These are phyloP conservation scores for Diachasma alloeum DNA, from an alignment of 1,140 invertebrate genomes.

Conservation along the genomic window DNA sequence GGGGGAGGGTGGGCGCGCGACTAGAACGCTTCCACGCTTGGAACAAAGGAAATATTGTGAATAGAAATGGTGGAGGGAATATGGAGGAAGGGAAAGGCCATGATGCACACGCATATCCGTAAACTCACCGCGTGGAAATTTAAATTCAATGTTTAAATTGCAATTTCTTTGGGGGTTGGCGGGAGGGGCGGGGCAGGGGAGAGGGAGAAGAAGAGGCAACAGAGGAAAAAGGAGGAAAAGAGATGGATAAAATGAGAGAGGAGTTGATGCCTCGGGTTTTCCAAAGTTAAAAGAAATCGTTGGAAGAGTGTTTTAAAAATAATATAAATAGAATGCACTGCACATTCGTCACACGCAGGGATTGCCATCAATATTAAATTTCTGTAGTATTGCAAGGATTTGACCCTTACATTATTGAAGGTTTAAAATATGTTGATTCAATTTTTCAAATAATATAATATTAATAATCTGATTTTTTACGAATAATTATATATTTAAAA, in stretches of 20 bases:
- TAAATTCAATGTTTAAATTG: conserved; percentile 48
- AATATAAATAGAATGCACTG: not conserved
- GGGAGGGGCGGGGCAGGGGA: too few species aligned
- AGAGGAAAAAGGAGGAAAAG: not conserved
- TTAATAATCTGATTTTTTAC: too few species aligned
- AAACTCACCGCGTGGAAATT: conserved; percentile 40
- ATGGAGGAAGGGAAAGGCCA: not conserved
- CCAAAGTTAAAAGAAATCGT: not conserved
- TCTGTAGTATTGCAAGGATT: too few species aligned
- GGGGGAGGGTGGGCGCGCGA: too few species aligned
- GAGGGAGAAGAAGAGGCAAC: too few species aligned
- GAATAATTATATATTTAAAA: too few species aligned
- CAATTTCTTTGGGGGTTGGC: conserved; percentile 41
- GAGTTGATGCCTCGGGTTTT: not conserved
- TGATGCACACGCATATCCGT: conserved; percentile 21
- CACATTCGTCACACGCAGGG: too few species aligned
- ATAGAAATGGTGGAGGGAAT: not conserved
- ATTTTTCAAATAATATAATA: too few species aligned
- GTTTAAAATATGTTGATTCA: too few species aligned
- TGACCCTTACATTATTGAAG: too few species aligned
- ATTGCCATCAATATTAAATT: too few species aligned
- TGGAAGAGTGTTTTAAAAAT: not conserved
- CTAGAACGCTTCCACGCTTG: not conserved
- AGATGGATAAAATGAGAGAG: not conserved
- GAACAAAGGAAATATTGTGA: conserved; percentile 8